These are phyloP conservation scores for Amazona guildingii DNA, from an alignment of 2,113 vertebrate species.

Conservation along the genomic window DNA sequence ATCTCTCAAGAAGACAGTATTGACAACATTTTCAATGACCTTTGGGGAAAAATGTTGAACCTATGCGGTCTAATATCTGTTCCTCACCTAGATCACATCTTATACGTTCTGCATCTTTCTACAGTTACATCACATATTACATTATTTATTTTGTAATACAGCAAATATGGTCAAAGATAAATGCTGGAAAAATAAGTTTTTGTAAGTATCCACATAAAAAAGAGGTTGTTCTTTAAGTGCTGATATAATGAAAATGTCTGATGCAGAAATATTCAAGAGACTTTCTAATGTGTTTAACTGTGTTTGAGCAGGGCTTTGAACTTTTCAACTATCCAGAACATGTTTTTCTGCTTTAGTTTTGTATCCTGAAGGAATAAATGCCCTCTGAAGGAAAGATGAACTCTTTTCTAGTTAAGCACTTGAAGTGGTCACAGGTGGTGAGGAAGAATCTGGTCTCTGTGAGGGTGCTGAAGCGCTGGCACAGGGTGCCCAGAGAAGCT, in stretches of 20 bases:
- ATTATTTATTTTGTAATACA: background rate
- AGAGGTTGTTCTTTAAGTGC: background rate
- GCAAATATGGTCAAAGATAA: background rate
- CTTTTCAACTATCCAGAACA: background rate
- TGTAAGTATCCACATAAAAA: background rate
- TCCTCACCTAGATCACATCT: background rate
- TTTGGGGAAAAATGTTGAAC: background rate
- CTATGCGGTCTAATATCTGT: background rate
- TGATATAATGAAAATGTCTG: background rate
- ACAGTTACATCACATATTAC: background rate
- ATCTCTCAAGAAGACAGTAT: background rate
- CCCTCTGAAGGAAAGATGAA: background rate
- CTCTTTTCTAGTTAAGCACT: background rate
- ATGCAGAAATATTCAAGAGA: background rate
- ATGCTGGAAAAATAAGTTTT: background rate
- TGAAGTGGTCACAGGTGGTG: background rate
- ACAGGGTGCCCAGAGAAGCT: background rate
- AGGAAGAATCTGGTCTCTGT: background rate
- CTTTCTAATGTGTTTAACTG: background rate
- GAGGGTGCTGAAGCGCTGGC: background rate
- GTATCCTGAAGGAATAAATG: background rate
- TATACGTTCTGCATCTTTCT: constrained; percentile 30
- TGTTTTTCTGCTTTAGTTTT: background rate
- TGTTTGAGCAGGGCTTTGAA: background rate
- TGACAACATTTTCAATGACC: background rate